phyloP scores from a whole-genome alignment of 2,113 vertebrate genomes.

The Lycocorax pyrrhopterus region DNA sequence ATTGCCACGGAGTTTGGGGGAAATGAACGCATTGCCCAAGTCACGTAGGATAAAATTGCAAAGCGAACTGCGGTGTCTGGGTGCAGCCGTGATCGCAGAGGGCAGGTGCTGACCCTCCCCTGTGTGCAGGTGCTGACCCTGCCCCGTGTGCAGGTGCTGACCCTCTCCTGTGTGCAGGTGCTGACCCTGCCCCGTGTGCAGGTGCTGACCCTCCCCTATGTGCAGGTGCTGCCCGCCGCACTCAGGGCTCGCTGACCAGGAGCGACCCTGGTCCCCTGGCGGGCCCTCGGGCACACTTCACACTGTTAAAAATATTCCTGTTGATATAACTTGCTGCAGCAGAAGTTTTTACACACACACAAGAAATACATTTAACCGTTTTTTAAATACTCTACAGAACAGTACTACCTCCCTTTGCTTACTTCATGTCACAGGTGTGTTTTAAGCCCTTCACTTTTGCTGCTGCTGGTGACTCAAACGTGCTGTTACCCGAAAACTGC shows the following conservation, averaged over 20 bases:
- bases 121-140: too few species aligned
- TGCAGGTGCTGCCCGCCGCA: not conserved
- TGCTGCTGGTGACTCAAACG: not conserved
- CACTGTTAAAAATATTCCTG: fast-evolving
- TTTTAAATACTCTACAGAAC: not conserved
- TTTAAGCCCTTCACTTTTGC: not conserved
- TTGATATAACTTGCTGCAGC: not conserved
- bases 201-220: too few species aligned
- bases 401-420: not conserved
- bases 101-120: not conserved
- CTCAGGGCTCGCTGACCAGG: fast-evolving
- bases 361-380: not conserved
- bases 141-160: not conserved
- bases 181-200: too few species aligned
- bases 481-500: not conserved
- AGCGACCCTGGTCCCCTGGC: not conserved
- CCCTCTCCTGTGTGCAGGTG: not conserved
- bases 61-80: fast-evolving
- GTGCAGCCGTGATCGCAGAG: not conserved
- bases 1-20: not conserved
- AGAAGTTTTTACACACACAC: not conserved
- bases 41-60: fast-evolving
- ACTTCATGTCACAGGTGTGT: not conserved
- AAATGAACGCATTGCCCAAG: not conserved
- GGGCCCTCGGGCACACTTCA: not conserved